Evolutionary conservation across 2,888 invertebrate species (phyloP).

Genomic region (Lasioglossum malachurum): DNA sequence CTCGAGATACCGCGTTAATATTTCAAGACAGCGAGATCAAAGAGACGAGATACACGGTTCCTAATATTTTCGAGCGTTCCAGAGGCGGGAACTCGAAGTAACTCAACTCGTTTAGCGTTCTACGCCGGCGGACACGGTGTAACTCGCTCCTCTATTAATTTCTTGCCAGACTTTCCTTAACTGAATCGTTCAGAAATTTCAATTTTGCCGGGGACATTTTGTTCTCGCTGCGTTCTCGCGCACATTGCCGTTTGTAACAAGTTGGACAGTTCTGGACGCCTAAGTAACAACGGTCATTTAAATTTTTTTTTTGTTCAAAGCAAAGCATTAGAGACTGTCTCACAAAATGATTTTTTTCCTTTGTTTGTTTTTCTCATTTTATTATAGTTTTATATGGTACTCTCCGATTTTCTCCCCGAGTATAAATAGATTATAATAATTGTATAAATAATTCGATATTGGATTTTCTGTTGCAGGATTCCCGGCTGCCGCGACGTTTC

Average conservation of each 20-base stretch:
- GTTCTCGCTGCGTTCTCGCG: neutral
- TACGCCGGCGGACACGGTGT: neutral
- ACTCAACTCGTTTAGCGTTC: neutral
- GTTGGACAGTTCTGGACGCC: neutral
- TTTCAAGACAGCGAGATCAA: conserved; percentile 13
- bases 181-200: conserved; percentile 1
- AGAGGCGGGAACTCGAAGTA: neutral
- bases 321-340: no score
- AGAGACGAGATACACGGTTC: conserved; percentile 2
- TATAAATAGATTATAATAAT: no score
- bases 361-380: neutral
- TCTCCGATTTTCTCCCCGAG: neutral
- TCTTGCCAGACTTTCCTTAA: neutral
- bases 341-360: neutral
- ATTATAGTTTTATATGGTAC: no score
- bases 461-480: conserved; percentile 72
- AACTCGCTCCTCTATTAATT: conserved; percentile 24
- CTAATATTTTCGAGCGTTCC: neutral
- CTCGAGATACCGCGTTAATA: conserved; percentile 25
- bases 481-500: conserved; percentile 74
- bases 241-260: neutral
- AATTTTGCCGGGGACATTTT: neutral
- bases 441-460: neutral
- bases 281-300: neutral
- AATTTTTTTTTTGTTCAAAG: neutral